Percentiles rank a stretch among this genome's conserved stretches.
Evolutionary conservation across 2,113 vertebrate genomes (phyloP).

Genomic region (Lasiurus cinereus): DNA sequence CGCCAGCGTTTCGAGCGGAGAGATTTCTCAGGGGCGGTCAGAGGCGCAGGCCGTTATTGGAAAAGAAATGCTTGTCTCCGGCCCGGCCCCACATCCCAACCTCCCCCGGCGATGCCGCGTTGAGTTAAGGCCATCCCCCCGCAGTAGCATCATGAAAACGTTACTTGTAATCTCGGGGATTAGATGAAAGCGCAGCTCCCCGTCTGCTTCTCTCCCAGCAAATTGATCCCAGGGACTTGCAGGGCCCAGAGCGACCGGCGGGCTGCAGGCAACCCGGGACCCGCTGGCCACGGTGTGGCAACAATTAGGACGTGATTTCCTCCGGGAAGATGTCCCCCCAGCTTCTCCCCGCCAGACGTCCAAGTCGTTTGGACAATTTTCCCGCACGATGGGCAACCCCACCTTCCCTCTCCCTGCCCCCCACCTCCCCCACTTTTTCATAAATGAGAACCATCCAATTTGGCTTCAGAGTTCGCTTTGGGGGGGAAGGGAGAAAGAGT

Average conservation of each 20-base stretch:
- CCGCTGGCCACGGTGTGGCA: not conserved
- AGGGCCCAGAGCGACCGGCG: not conserved
- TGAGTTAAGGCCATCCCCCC: not conserved
- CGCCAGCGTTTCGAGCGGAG: not conserved
- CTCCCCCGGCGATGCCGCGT: rapidly evolving
- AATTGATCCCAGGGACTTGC: conserved; percentile 61
- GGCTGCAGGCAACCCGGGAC: conserved; percentile 43
- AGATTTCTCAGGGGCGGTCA: not conserved
- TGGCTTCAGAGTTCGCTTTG: not conserved
- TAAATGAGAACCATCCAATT: conserved; percentile 40
- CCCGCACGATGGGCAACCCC: not conserved
- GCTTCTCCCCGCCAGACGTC: not conserved
- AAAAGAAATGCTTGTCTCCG: not conserved
- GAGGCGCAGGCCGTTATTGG: not conserved
- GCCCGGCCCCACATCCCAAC: not conserved
- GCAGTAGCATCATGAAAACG: conserved; percentile 12
- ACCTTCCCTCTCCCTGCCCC: too few species aligned
- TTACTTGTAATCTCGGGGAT: conserved; percentile 64
- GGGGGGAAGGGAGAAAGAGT: not conserved
- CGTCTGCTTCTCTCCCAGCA: conserved; percentile 59
- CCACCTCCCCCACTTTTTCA: not conserved
- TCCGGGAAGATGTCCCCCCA: not conserved
- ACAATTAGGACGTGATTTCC: conserved; percentile 60
- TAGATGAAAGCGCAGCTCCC: conserved; percentile 27
- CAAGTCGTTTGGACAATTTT: not conserved